phyloP scores from a whole-genome alignment of 1,140 invertebrate species.

The Nylanderia fulva region DNA sequence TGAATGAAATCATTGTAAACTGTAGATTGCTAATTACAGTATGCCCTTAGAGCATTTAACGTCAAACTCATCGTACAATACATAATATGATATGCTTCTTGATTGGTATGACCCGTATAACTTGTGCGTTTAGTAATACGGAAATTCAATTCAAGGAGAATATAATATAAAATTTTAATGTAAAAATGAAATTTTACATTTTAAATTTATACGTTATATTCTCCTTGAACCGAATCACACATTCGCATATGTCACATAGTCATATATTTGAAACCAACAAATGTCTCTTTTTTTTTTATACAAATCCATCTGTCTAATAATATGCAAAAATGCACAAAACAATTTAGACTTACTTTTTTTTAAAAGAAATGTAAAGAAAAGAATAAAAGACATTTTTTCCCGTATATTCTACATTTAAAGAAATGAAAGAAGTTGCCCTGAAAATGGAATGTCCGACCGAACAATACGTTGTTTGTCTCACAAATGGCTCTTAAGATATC shows the following conservation, averaged over 20 bases:
- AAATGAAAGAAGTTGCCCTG: neutral
- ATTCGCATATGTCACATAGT: neutral
- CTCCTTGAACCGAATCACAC: no score
- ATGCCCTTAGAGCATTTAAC: conserved; percentile 68
- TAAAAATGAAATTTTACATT: no score
- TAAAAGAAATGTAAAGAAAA: neutral
- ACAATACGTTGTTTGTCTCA: neutral
- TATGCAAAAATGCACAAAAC: neutral
- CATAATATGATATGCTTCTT: conserved; percentile 31
- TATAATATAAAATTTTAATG: neutral
- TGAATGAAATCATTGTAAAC: conserved; percentile 66
- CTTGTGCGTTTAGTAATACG: conserved; percentile 4
- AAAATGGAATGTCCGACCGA: neutral
- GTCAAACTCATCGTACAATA: conserved; percentile 48
- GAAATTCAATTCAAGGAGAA: neutral
- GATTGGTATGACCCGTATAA: conserved; percentile 25
- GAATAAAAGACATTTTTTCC: neutral
- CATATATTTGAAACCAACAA: neutral
- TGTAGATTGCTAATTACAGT: conserved; percentile 71
- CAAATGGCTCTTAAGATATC: conserved; percentile 11
- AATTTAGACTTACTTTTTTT: neutral
- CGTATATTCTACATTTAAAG: neutral
- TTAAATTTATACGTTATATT: no score
- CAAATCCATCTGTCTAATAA: neutral
- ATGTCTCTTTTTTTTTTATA: neutral